phyloP scores from a whole-genome alignment of 2,113 vertebrate genomes.

The Globicephala melas region DNA sequence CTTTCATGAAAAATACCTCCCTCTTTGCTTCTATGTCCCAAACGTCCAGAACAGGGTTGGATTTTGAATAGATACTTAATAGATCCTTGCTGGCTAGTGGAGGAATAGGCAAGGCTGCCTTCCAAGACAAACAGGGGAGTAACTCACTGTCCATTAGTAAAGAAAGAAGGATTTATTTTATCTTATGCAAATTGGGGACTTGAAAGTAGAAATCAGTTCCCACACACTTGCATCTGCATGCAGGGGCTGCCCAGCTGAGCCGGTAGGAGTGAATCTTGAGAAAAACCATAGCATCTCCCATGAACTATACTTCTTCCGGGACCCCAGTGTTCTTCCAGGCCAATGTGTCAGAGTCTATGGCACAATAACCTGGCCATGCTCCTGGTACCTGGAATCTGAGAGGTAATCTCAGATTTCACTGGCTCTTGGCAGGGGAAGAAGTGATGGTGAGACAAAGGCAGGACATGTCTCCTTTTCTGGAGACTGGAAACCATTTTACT shows the following conservation, averaged over 20 bases:
- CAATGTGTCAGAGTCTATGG: fast-evolving
- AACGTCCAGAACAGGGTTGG: fast-evolving
- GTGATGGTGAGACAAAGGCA: background rate
- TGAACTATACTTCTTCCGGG: fast-evolving
- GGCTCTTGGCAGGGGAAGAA: too few relatives aligned
- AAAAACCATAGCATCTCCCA: too few relatives aligned
- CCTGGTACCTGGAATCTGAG: background rate
- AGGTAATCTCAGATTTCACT: background rate
- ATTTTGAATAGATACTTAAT: background rate
- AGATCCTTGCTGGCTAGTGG: background rate
- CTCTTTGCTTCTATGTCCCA: background rate
- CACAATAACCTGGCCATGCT: too few relatives aligned
- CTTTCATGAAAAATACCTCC: background rate
- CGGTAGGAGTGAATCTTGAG: background rate
- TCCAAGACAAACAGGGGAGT: background rate
- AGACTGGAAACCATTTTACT: background rate
- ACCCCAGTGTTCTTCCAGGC: background rate
- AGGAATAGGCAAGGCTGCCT: background rate
- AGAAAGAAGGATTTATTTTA: background rate
- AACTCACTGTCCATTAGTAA: background rate
- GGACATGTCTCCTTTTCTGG: too few relatives aligned
- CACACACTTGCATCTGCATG: fast-evolving
- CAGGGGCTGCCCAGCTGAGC: too few relatives aligned
- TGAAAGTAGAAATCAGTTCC: background rate
- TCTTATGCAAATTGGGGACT: background rate